A percentile compares a stretch with the other conserved stretches of the same genome.
These are phyloP conservation scores for Nineta flava DNA, from an alignment of 2,888 invertebrate species.

Conservation along the genomic window DNA sequence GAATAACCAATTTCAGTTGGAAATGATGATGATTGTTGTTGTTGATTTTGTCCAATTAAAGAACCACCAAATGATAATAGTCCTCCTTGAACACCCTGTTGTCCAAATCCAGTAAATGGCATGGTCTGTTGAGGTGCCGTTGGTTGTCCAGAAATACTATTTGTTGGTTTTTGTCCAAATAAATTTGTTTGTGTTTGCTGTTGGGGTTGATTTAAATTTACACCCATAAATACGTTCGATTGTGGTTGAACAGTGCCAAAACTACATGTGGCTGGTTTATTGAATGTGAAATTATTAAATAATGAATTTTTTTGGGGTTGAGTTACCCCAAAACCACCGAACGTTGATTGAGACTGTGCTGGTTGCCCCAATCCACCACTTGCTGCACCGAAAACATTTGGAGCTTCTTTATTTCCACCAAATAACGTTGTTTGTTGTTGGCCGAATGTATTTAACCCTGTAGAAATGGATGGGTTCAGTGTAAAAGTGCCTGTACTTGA, in stretches of 20 bases:
- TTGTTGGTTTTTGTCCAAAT: neutral
- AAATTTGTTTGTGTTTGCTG: neutral
- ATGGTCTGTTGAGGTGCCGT: neutral
- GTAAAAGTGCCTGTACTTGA: slow-evolving; percentile 23
- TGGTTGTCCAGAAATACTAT: neutral
- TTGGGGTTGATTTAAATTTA: neutral
- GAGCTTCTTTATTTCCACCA: slow-evolving; percentile 27
- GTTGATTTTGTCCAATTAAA: neutral
- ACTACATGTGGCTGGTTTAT: slow-evolving; percentile 25
- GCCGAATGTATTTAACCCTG: slow-evolving; percentile 16
- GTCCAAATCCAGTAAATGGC: neutral
- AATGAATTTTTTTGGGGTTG: slow-evolving; percentile 16
- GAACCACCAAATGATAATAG: neutral
- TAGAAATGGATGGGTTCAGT: slow-evolving; percentile 16
- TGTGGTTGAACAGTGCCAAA: slow-evolving; percentile 16
- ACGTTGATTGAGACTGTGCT: slow-evolving; percentile 10
- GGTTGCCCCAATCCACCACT: slow-evolving; percentile 26
- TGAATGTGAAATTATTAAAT: slow-evolving; percentile 14
- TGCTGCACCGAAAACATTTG: slow-evolving; percentile 25
- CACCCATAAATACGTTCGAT: neutral
- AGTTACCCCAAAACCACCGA: slow-evolving; percentile 20
- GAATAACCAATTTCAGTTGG: neutral
- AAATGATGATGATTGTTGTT: neutral
- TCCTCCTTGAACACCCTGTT: neutral
- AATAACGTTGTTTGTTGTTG: slow-evolving; percentile 24